Evolutionary conservation across 2,113 vertebrate species (phyloP).

Genomic region (Sinocyclocheilus maitianheensis): DNA sequence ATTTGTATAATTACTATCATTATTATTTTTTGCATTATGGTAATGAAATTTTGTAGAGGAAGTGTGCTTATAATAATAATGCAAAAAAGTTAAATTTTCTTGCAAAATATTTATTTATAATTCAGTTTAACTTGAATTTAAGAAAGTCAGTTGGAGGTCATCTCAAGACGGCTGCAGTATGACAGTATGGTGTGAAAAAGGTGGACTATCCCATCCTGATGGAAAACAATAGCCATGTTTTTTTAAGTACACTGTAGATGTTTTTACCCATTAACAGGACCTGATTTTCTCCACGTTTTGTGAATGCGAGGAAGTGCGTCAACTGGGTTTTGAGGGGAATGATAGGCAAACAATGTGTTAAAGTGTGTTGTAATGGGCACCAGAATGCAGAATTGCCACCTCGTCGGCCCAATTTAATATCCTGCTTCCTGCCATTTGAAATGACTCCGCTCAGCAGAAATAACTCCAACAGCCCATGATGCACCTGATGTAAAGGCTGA

Average conservation of each 20-base stretch:
- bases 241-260: neutral
- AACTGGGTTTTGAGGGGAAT: slow-evolving; percentile 34
- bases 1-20: no score
- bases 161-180: slow-evolving; percentile 90
- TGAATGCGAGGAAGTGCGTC: slow-evolving; percentile 31
- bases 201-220: slow-evolving; percentile 64
- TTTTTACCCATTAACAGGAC: neutral
- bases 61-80: no score
- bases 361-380: slow-evolving; percentile 54
- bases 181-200: slow-evolving; percentile 84
- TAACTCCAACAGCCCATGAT: neutral
- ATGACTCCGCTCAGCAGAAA: neutral
- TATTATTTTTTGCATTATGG: no score
- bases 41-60: no score
- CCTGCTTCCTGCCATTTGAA: slow-evolving; percentile 67
- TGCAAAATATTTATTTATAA: no score
- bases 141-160: slow-evolving; percentile 93
- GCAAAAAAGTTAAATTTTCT: no score
- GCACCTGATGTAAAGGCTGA: neutral
- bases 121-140: no score
- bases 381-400: slow-evolving; percentile 56
- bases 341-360: slow-evolving; percentile 43
- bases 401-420: slow-evolving; percentile 67
- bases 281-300: slow-evolving; percentile 2
- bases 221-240: neutral